These are phyloP conservation scores for Raja brachyura DNA, from an alignment of 2,113 vertebrate genomes.

Conservation along the genomic window DNA sequence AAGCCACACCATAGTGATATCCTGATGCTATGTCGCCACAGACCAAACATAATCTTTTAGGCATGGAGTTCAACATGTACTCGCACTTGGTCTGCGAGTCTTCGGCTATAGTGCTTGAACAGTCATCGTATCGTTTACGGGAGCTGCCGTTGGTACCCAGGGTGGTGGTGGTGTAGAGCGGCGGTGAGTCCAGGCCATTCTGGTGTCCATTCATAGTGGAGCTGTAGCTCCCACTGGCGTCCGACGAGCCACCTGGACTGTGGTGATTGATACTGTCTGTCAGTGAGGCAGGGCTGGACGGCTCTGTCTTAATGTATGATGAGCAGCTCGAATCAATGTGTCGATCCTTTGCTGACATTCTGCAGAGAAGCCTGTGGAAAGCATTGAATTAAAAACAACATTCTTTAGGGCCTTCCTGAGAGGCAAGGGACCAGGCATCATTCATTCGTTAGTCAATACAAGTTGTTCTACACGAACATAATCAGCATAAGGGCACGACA, in stretches of 20 bases:
- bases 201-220: slow-evolving; percentile 99
- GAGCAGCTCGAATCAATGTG: slow-evolving; percentile 99
- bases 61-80: slow-evolving; percentile 99
- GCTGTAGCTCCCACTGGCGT: slow-evolving; percentile 98
- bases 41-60: slow-evolving; percentile 97
- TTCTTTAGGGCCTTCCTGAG: slow-evolving; percentile 34
- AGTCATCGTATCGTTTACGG: slow-evolving; percentile 94
- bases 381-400: slow-evolving; percentile 37
- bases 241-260: slow-evolving; percentile 95
- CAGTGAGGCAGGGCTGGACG: slow-evolving; percentile 96
- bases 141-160: slow-evolving; percentile 79
- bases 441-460: slow-evolving; percentile 85
- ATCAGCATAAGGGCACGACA: slow-evolving; percentile 80
- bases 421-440: slow-evolving; percentile 63
- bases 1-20: slow-evolving; percentile 98
- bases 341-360: slow-evolving; percentile 99
- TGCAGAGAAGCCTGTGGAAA: slow-evolving; percentile 91
- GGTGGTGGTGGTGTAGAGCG: slow-evolving; percentile 81
- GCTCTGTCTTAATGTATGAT: slow-evolving; percentile 99
- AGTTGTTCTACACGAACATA: slow-evolving; percentile 91
- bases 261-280: slow-evolving; percentile 99
- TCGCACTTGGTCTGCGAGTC: slow-evolving; percentile 99
- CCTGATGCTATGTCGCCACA: slow-evolving; percentile 97
- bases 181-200: slow-evolving; percentile 96
- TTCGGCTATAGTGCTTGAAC: slow-evolving; percentile 92